A percentile compares a stretch with the other conserved stretches of the same genome.
Conservation (phyloP, 2,797 vertebrate genomes). For the Myotis vivesi region DNA sequence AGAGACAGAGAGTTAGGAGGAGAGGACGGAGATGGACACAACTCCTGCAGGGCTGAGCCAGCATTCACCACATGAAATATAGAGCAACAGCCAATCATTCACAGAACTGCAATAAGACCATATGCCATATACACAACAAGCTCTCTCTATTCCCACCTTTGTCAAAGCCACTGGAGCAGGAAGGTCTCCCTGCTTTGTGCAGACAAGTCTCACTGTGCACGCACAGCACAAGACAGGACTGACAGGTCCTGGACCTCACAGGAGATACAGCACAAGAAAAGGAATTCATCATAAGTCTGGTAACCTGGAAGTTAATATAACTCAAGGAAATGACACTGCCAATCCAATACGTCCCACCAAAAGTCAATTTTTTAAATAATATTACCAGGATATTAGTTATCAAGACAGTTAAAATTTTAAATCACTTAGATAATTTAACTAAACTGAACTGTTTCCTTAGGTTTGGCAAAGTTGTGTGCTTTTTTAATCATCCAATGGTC, state of each 20-base stretch:
- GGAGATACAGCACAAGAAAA: neutral
- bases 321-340: neutral
- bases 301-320: neutral
- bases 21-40: no score
- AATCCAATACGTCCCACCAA: neutral
- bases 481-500: neutral
- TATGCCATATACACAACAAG: accelerated
- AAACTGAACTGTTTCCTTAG: neutral
- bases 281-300: neutral
- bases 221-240: no score
- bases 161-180: neutral
- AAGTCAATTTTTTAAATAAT: neutral
- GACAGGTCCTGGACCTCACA: neutral
- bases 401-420: neutral
- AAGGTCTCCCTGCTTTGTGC: neutral
- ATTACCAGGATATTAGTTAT: neutral
- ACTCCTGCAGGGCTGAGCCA: neutral
- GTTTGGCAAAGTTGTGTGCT: neutral
- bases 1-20: neutral
- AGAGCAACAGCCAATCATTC: neutral
- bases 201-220: neutral
- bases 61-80: neutral
- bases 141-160: neutral
- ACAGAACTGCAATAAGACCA: neutral
- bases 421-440: neutral